Percentiles rank a stretch among this genome's conserved stretches.
Evolutionary conservation across 2,113 vertebrate species (phyloP).

Genomic region (Petroica traversi): DNA sequence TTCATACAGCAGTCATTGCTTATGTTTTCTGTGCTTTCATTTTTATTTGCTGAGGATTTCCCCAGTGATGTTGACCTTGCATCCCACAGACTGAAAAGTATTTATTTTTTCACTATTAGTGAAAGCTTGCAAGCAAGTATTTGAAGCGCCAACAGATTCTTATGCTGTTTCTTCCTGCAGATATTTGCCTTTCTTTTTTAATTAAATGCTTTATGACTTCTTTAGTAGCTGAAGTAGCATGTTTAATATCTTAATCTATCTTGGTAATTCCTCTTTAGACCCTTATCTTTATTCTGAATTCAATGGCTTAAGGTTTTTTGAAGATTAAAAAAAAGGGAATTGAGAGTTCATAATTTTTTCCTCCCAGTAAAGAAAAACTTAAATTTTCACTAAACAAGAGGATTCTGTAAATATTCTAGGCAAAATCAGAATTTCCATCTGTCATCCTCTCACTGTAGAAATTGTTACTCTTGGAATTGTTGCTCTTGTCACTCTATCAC

Average conservation of each 20-base stretch:
- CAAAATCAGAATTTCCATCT: neutral
- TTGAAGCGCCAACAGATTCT: neutral
- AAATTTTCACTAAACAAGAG: neutral
- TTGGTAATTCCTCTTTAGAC: neutral
- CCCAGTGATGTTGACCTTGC: neutral
- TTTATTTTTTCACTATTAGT: neutral
- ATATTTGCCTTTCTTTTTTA: neutral
- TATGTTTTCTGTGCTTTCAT: neutral
- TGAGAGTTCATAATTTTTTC: neutral
- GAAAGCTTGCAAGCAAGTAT: neutral
- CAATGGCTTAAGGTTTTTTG: accelerated
- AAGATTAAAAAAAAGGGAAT: neutral
- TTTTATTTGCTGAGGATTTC: neutral
- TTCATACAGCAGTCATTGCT: neutral
- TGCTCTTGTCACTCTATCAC: neutral
- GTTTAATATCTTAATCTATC: neutral
- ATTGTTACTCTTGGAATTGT: neutral
- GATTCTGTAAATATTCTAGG: neutral
- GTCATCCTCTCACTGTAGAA: neutral
- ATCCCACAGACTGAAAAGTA: neutral
- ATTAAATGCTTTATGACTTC: neutral
- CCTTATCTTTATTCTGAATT: neutral
- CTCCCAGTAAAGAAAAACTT: neutral
- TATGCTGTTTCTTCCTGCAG: neutral
- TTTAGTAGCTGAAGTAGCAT: neutral